Conservation (phyloP, 1,140 invertebrate species). For the Solen grandis region DNA sequence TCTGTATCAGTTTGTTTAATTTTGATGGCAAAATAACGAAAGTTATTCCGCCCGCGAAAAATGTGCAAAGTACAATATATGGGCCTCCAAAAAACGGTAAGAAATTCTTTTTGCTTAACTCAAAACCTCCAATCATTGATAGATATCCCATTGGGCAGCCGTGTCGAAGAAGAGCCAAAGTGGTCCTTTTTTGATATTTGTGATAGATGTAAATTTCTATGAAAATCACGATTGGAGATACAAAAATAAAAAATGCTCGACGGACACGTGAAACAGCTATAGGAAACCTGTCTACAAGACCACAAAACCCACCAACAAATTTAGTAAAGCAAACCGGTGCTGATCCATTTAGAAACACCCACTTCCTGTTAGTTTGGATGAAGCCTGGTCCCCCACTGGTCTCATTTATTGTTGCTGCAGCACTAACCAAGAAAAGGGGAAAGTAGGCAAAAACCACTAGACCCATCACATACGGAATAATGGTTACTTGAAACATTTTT, state of each 20-base stretch:
- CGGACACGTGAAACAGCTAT: neutral
- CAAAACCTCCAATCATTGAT: conserved; percentile 19
- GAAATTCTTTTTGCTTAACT: conserved; percentile 16
- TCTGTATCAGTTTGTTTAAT: neutral
- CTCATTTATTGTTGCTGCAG: neutral
- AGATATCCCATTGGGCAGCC: conserved; percentile 22
- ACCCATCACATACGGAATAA: conserved; percentile 11
- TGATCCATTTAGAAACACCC: conserved; percentile 11
- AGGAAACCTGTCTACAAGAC: conserved; percentile 8
- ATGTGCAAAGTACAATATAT: neutral
- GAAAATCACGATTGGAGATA: conserved; percentile 8
- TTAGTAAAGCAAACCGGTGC: conserved; percentile 10
- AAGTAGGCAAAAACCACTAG: neutral
- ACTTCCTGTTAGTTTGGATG: neutral
- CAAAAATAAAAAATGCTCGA: neutral
- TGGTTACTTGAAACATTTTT: neutral
- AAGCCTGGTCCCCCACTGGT: neutral
- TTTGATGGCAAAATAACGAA: neutral
- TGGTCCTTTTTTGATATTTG: neutral
- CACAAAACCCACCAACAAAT: conserved; percentile 4
- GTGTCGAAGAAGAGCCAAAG: neutral
- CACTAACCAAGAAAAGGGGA: neutral
- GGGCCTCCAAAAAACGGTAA: conserved; percentile 28
- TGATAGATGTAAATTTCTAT: neutral
- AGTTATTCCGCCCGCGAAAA: neutral